These are phyloP conservation scores for Bradypus variegatus DNA, from an alignment of 2,797 vertebrate genomes.

Conservation along the genomic window DNA sequence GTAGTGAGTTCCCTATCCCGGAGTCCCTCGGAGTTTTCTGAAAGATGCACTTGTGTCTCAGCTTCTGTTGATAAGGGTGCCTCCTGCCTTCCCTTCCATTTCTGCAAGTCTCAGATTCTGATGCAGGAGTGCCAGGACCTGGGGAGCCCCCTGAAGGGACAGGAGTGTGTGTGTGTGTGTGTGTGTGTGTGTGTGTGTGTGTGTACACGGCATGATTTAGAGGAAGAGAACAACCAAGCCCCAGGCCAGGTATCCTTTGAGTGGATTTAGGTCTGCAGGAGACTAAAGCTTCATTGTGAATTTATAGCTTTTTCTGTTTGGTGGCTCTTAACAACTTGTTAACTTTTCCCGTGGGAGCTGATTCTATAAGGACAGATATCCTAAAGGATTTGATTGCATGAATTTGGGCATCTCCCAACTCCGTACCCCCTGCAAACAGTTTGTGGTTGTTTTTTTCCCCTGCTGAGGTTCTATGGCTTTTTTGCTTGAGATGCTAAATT, in stretches of 20 bases:
- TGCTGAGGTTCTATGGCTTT: background rate
- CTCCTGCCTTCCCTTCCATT: background rate
- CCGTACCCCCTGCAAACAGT: background rate
- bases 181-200: no score
- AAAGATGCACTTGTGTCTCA: background rate
- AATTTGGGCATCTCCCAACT: background rate
- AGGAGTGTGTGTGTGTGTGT: background rate
- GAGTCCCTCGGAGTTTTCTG: background rate
- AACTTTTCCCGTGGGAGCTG: background rate
- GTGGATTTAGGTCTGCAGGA: background rate
- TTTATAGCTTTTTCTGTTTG: background rate
- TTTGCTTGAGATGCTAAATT: constrained; percentile 26
- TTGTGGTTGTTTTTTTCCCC: background rate
- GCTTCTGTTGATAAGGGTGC: background rate
- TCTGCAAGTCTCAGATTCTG: background rate
- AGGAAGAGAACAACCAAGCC: background rate
- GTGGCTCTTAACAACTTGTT: background rate
- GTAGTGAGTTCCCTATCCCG: background rate
- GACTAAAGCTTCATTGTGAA: background rate
- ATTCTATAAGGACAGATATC: background rate
- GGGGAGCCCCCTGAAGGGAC: background rate
- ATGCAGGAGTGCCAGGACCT: background rate
- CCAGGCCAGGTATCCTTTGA: background rate
- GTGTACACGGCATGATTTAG: background rate
- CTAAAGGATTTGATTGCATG: background rate